Conservation (phyloP, 1,140 invertebrate genomes). For the Sminthurides bifidus region DNA sequence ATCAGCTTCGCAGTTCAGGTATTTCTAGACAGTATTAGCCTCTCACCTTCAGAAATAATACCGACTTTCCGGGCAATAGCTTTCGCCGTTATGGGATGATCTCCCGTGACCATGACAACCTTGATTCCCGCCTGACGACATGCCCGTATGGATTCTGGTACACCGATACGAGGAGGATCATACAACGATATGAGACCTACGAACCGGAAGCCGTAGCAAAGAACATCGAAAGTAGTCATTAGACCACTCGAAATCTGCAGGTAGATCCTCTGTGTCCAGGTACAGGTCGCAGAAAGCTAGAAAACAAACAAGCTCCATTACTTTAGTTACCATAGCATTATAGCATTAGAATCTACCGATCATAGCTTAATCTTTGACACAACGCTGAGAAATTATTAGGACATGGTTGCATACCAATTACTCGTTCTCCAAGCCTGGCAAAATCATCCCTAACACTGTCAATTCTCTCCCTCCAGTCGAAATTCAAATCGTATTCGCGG, state of each 20-base stretch:
- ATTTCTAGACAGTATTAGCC: background rate
- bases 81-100: slow-evolving; percentile 55
- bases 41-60: slow-evolving; percentile 35
- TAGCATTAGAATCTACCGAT: no score
- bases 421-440: slow-evolving; percentile 52
- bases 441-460: slow-evolving; percentile 52
- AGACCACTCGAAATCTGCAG: slow-evolving; percentile 37
- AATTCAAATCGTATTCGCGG: slow-evolving; percentile 39
- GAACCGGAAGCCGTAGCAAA: slow-evolving; percentile 36
- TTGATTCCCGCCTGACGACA: slow-evolving; percentile 41
- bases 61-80: slow-evolving; percentile 37
- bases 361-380: no score
- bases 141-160: slow-evolving; percentile 40
- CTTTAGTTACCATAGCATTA: background rate
- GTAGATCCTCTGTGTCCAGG: slow-evolving; percentile 36
- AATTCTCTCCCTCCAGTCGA: slow-evolving; percentile 44
- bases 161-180: slow-evolving; percentile 38
- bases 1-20: background rate
- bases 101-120: slow-evolving; percentile 44
- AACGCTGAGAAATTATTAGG: background rate
- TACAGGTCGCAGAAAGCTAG: slow-evolving; percentile 39
- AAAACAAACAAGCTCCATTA: background rate
- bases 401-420: slow-evolving; percentile 20
- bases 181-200: slow-evolving; percentile 41
- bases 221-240: slow-evolving; percentile 35